phyloP scores from a whole-genome alignment of 2,113 vertebrate genomes.

The Poecilia latipinna region DNA sequence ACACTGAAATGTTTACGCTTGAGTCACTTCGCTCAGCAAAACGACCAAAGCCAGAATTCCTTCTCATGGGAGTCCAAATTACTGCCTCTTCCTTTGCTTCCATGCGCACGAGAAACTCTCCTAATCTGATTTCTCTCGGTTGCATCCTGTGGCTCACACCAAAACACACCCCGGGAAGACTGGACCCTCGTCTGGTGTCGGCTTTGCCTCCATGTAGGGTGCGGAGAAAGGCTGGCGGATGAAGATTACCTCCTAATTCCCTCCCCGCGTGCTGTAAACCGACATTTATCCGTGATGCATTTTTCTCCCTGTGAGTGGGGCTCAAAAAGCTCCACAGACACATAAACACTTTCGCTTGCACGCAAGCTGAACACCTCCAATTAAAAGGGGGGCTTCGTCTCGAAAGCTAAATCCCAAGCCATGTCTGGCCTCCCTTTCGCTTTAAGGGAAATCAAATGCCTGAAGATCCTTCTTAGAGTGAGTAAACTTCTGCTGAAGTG shows the following conservation, averaged over 20 bases:
- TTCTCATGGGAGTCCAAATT: constrained; percentile 36
- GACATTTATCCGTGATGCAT: constrained; percentile 61
- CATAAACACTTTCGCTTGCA: background rate
- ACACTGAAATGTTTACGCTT: constrained; percentile 33
- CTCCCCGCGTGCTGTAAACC: constrained; percentile 36
- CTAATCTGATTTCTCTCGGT: constrained; percentile 48
- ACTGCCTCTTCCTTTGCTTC: constrained; percentile 50
- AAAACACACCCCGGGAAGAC: constrained; percentile 10
- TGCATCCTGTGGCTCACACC: constrained; percentile 42
- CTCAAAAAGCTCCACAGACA: constrained; percentile 25
- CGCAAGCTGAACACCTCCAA: too few relatives aligned
- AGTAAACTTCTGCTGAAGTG: constrained; percentile 4
- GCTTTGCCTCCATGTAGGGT: constrained; percentile 20
- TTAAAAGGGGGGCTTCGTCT: constrained; percentile 2
- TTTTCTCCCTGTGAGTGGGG: constrained; percentile 55
- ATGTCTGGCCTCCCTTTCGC: constrained; percentile 29
- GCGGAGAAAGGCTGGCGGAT: constrained; percentile 30
- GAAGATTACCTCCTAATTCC: constrained; percentile 64
- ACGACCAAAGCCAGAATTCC: constrained; percentile 23
- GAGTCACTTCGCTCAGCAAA: constrained; percentile 52
- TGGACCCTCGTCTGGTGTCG: constrained; percentile 36
- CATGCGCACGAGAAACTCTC: constrained; percentile 20
- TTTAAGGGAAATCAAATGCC: constrained; percentile 30
- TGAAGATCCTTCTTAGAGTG: constrained; percentile 26
- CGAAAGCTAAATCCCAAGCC: constrained; percentile 39